Conservation (phyloP, 2,797 vertebrate genomes). For the Coccyzus lansbergi region DNA sequence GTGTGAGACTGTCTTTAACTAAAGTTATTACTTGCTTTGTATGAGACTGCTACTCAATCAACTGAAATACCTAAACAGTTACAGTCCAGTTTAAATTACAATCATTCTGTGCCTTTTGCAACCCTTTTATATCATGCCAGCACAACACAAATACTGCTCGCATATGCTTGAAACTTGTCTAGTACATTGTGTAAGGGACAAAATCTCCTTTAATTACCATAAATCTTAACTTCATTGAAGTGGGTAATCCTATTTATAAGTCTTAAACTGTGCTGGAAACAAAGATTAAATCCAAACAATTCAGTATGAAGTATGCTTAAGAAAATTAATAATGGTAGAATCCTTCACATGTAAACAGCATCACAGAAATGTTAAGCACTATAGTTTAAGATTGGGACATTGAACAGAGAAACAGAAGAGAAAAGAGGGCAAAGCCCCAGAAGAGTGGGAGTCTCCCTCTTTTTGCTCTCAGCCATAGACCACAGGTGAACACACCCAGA, state of each 20-base stretch:
- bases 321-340: not conserved
- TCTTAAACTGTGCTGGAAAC: not conserved
- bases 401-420: not conserved
- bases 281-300: not conserved
- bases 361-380: not conserved
- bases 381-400: not conserved
- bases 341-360: fast-evolving
- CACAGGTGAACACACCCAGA: not conserved
- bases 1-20: not conserved
- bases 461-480: not conserved
- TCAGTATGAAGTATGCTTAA: not conserved
- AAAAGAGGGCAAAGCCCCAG: not conserved
- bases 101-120: not conserved
- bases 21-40: not conserved
- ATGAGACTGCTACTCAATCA: not conserved
- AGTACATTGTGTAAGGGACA: not conserved
- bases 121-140: not conserved
- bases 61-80: not conserved
- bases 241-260: not conserved
- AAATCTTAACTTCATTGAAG: not conserved
- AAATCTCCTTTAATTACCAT: not conserved
- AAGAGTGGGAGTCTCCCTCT: not conserved
- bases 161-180: not conserved
- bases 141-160: not conserved
- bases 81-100: not conserved